phyloP scores from a whole-genome alignment of 2,888 invertebrate species.

The Andrena flavipes region DNA sequence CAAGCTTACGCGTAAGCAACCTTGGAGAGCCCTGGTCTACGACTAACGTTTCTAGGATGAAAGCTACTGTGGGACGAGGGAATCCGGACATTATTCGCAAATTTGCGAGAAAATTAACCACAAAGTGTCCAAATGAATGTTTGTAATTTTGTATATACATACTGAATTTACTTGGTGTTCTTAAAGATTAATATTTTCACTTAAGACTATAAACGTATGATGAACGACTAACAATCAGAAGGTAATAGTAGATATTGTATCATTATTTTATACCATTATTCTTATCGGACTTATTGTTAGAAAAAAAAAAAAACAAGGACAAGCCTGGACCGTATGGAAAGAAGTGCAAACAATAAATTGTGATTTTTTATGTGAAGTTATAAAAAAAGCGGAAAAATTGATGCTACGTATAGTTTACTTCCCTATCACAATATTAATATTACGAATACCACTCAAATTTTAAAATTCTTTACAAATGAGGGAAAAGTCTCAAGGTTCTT shows the following conservation, averaged over 20 bases:
- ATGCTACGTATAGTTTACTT: conserved; percentile 18
- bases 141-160: conserved; percentile 1
- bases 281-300: neutral
- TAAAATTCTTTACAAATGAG: neutral
- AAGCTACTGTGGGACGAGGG: neutral
- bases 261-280: neutral
- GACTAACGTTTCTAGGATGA: neutral
- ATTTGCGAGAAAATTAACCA: neutral
- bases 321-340: neutral
- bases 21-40: no score
- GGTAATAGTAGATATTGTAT: neutral
- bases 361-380: conserved; percentile 65
- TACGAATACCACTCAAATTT: neutral
- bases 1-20: no score
- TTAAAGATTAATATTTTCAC: conserved; percentile 7
- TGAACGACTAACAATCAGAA: neutral
- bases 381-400: conserved; percentile 47
- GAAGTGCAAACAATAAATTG: conserved; percentile 29
- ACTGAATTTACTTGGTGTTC: neutral
- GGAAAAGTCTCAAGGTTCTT: neutral
- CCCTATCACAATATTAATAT: neutral
- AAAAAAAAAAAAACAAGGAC: neutral
- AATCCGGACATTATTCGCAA: neutral
- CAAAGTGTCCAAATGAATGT: no score
- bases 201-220: conserved; percentile 2